phyloP scores from a whole-genome alignment of 1,140 invertebrate species.

The Zaprionus kolodkinae region DNA sequence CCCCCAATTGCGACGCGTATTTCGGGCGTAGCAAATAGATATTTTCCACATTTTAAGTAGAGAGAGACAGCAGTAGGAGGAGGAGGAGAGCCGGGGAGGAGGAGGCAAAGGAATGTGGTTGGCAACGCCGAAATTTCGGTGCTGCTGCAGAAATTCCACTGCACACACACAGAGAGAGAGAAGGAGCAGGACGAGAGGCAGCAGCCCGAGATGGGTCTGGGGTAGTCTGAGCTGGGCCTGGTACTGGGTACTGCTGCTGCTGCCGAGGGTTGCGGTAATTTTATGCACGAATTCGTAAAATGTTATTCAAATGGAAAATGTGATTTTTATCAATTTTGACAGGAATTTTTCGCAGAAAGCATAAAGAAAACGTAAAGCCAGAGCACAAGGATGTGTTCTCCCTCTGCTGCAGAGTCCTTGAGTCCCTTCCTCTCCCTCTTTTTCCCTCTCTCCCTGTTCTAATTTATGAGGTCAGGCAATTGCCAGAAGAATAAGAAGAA shows the following conservation, averaged over 20 bases:
- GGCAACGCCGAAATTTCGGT: slow-evolving; percentile 61
- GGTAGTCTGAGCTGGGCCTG: not conserved
- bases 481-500: slow-evolving; percentile 1
- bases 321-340: slow-evolving; percentile 84
- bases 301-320: slow-evolving; percentile 84
- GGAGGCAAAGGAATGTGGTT: slow-evolving; percentile 65
- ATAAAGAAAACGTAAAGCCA: slow-evolving; percentile 45
- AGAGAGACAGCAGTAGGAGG: slow-evolving; percentile 30
- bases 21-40: slow-evolving; percentile 78
- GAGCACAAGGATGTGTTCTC: slow-evolving; percentile 32
- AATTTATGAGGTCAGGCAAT: slow-evolving; percentile 58
- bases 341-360: slow-evolving; percentile 76
- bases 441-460: not conserved
- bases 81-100: slow-evolving; percentile 27
- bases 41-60: slow-evolving; percentile 82
- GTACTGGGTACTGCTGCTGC: slow-evolving; percentile 21
- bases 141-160: slow-evolving; percentile 73
- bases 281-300: slow-evolving; percentile 84
- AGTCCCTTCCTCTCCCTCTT: not conserved
- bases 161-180: slow-evolving; percentile 33
- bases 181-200: not conserved
- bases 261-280: slow-evolving; percentile 65
- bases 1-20: slow-evolving; percentile 48
- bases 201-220: not conserved
- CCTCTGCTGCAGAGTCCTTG: slow-evolving; percentile 13